phyloP scores from a whole-genome alignment of 2,113 vertebrate species.

The Notiomystis cincta region DNA sequence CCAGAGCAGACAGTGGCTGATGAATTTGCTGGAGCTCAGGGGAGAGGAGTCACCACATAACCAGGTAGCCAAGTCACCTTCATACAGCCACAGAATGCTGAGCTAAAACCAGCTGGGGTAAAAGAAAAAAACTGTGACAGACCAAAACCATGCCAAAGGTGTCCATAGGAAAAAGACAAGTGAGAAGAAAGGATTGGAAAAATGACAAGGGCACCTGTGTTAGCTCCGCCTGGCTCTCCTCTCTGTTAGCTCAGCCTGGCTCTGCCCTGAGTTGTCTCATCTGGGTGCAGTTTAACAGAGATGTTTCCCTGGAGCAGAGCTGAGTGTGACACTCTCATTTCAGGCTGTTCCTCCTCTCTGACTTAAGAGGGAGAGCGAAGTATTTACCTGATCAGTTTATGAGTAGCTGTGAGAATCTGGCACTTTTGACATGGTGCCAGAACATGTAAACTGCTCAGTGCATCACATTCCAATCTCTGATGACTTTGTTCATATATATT shows the following conservation, averaged over 20 bases:
- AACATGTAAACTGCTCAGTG: background rate
- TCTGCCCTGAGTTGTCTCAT: background rate
- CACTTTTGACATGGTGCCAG: background rate
- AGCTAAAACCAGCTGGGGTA: background rate
- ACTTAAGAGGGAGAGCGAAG: background rate
- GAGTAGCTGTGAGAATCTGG: background rate
- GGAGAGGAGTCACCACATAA: background rate
- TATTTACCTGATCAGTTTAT: background rate
- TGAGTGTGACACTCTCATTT: background rate
- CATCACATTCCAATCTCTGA: background rate
- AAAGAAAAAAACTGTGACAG: background rate
- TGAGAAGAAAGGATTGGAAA: background rate
- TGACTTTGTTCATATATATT: background rate
- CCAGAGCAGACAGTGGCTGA: background rate
- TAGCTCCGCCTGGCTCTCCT: background rate
- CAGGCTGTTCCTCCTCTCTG: background rate
- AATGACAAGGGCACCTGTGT: rapidly evolving
- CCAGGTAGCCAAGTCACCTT: background rate
- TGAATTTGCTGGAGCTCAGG: background rate
- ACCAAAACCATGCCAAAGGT: background rate
- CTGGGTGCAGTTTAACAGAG: background rate
- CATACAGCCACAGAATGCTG: background rate
- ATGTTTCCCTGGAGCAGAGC: background rate
- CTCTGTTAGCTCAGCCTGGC: background rate
- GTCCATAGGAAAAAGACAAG: background rate